phyloP scores from a whole-genome alignment of 2,888 invertebrate genomes.

The Xanthorhoe designata region DNA sequence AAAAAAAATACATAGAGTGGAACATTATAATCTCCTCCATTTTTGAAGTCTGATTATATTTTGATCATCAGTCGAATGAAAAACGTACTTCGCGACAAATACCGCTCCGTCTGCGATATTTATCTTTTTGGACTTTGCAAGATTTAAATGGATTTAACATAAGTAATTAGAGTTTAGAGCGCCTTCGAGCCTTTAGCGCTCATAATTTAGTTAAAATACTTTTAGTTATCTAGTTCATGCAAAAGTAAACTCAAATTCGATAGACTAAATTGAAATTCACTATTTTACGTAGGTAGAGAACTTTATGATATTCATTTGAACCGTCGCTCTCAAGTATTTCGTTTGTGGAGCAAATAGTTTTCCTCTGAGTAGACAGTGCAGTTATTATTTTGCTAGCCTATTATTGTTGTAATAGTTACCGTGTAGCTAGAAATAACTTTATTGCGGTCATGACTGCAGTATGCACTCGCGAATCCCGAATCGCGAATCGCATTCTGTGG shows the following conservation, averaged over 20 bases:
- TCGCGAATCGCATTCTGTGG: conserved; percentile 66
- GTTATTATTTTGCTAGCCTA: conserved; percentile 15
- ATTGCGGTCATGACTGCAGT: conserved; percentile 67
- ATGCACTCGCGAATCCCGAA: conserved; percentile 64
- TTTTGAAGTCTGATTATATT: neutral
- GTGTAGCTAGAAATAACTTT: conserved; percentile 62
- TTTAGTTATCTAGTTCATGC: neutral
- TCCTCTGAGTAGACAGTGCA: conserved; percentile 13
- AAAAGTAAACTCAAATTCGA: conserved; percentile 2
- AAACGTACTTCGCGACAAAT: conserved; percentile 5
- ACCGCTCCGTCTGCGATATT: conserved; percentile 7
- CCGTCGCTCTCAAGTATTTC: neutral
- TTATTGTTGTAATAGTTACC: conserved; percentile 27
- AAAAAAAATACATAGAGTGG: too few species aligned
- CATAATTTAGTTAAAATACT: conserved; percentile 11
- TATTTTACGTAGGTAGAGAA: neutral
- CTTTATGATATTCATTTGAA: neutral
- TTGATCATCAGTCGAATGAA: conserved; percentile 14
- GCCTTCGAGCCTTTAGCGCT: conserved; percentile 9
- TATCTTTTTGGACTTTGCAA: conserved; percentile 8
- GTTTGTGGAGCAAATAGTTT: conserved; percentile 26
- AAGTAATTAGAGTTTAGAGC: conserved; percentile 20
- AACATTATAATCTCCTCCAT: too few species aligned
- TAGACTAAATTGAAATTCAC: conserved; percentile 8
- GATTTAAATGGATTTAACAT: conserved; percentile 19